Evolutionary conservation across 35 echinoderm and acorn worm species (phyloP).

Genomic region (Apostichopus parvimensis): DNA sequence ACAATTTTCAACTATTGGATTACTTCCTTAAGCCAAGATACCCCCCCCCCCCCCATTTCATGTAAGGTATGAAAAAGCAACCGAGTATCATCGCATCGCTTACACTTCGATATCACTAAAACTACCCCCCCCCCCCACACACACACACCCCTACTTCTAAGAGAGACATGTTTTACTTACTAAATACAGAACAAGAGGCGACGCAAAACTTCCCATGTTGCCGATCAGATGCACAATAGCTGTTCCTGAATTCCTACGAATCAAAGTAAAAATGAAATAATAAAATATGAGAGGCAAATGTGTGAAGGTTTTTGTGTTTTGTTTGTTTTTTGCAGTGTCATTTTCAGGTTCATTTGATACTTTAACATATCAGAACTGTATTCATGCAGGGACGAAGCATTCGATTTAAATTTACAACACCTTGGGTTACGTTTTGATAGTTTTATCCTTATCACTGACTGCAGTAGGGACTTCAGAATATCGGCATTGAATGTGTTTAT

Average conservation of each 20-base stretch:
- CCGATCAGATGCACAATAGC: slow-evolving; percentile 17
- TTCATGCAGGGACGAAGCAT: too few species aligned
- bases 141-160: background rate
- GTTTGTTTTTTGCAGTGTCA: too few species aligned
- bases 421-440: too few species aligned
- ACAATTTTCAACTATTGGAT: background rate
- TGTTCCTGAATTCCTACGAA: slow-evolving; percentile 15
- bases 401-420: too few species aligned
- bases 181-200: background rate
- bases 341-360: too few species aligned
- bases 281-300: too few species aligned
- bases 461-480: too few species aligned
- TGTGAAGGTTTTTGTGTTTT: too few species aligned
- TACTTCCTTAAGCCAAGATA: background rate
- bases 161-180: background rate
- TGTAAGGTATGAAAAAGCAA: background rate
- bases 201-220: background rate
- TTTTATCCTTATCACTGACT: too few species aligned
- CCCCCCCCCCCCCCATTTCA: background rate
- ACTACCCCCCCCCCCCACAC: background rate
- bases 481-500: too few species aligned
- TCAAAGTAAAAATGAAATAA: background rate
- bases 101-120: background rate
- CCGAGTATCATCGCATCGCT: background rate
- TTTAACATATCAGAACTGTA: too few species aligned